Conservation (phyloP, 2,888 invertebrate species). For the Neocrepidodera transversa region DNA sequence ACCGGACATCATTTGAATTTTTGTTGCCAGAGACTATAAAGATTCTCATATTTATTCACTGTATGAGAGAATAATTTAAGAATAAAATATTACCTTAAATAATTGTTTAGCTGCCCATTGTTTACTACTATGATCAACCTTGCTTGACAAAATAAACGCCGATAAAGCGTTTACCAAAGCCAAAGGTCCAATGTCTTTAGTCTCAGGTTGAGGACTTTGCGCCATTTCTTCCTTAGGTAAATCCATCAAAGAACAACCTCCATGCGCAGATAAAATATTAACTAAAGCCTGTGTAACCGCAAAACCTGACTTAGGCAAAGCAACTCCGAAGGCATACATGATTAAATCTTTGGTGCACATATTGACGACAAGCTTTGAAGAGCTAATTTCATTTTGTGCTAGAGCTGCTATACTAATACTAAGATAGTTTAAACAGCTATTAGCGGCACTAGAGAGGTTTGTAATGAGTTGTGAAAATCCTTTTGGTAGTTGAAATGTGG, state of each 20-base stretch:
- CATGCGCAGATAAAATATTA: conserved; percentile 63
- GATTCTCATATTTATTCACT: neutral
- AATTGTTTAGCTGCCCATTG: conserved; percentile 70
- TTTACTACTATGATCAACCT: conserved; percentile 62
- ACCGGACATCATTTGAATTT: conserved; percentile 55
- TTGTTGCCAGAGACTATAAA: conserved; percentile 57
- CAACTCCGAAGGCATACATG: conserved; percentile 59
- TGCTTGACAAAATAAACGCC: conserved; percentile 66
- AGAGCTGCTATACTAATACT: conserved; percentile 63
- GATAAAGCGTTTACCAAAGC: conserved; percentile 68
- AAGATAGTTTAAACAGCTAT: conserved; percentile 55
- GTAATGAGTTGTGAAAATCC: conserved; percentile 52
- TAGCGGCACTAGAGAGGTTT: conserved; percentile 52
- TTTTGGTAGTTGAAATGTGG: conserved; percentile 47
- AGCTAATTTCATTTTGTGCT: conserved; percentile 63
- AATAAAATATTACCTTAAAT: conserved; percentile 52
- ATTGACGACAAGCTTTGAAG: conserved; percentile 65
- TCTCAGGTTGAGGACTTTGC: conserved; percentile 38
- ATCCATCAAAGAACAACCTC: conserved; percentile 58
- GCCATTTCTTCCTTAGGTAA: conserved; percentile 53
- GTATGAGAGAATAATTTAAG: neutral
- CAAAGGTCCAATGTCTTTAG: conserved; percentile 55
- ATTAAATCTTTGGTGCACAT: conserved; percentile 65
- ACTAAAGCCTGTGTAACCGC: conserved; percentile 69
- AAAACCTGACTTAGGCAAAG: conserved; percentile 57